Base-by-base conservation (phyloP, 2,888 invertebrate genomes). In the Sisyra nigra region DNA sequence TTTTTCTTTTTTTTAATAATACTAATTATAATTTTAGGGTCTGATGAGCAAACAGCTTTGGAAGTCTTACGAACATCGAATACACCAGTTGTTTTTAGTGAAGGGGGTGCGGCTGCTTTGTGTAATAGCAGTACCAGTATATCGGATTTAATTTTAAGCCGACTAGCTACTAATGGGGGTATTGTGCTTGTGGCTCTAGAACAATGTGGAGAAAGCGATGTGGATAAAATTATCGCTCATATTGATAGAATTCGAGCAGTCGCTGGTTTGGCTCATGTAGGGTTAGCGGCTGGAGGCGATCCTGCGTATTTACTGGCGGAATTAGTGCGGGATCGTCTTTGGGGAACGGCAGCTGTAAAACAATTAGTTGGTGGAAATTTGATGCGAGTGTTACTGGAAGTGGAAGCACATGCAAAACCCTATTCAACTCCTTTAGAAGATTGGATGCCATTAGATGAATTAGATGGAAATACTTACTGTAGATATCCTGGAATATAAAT, bases 31-130 rank as follows among this genome's bases (percentile, higher is more conserved):
- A 10, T 37, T 19, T 19, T 24, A 37, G 37, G 41, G 4, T 33
- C 41, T 11, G 74, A 76, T 8, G 68, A 72, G 45, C 61, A 66
- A 43, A 76, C 77, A 5, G 76, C 78, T 75, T 59, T 65, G 14
- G 72, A 73, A 50, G 70, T 73, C 2, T 55, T 80, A 35, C 63
- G 64, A 18, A 66, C 69, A 2, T 70, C 75, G 2, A 68, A 68
- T 50, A 76, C 78, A 0, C 78, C 79, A 2, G 74, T 79, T 41
- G 68, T 80, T 45, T 72, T 74, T 51, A 73, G 74, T 38, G 78
- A 79, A 54, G 73, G 77, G 7, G 73, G 74, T 2, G 76, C 76
- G 10, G 67, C 69, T 45, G 64, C 71, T 1, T 57, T 76, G 18
- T 79, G 79, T 55, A 73, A 75, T 52, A 68, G 69, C 33, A 62